phyloP scores from a whole-genome alignment of 2,888 invertebrate species.

The Drosophila mimetica region DNA sequence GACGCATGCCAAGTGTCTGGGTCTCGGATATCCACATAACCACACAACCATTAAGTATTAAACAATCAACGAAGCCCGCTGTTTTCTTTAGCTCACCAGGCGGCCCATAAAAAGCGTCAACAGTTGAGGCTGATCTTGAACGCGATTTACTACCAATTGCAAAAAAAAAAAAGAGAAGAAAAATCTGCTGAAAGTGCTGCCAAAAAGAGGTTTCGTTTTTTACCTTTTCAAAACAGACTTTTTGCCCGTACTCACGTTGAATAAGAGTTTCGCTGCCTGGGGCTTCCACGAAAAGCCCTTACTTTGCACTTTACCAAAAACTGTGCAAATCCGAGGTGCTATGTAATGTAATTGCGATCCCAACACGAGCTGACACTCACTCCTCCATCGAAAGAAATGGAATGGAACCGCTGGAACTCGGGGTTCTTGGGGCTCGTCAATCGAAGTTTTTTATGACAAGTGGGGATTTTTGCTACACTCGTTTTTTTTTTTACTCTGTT shows the following conservation, averaged over 20 bases:
- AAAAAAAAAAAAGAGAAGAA: constrained; percentile 45
- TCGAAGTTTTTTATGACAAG: constrained; percentile 39
- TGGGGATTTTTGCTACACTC: constrained; percentile 23
- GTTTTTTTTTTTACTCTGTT: neutral
- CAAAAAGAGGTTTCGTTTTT: constrained; percentile 40
- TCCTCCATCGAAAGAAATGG: constrained; percentile 24
- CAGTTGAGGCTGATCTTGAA: constrained; percentile 41
- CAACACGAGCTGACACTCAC: constrained; percentile 27
- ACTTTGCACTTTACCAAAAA: constrained; percentile 58
- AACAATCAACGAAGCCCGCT: constrained; percentile 24
- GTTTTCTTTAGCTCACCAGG: constrained; percentile 35
- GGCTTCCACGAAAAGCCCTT: constrained; percentile 53
- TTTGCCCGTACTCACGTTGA: constrained; percentile 21
- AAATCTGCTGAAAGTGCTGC: constrained; percentile 50
- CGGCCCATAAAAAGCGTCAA: constrained; percentile 34
- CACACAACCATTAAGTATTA: constrained; percentile 16
- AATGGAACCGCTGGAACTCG: constrained; percentile 3
- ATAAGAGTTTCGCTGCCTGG: constrained; percentile 8
- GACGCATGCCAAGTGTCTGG: constrained; percentile 43
- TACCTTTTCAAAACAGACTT: constrained; percentile 55
- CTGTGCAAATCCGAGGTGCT: constrained; percentile 25
- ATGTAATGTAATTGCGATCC: constrained; percentile 49
- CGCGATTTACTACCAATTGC: constrained; percentile 38
- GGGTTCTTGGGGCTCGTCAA: constrained; percentile 18
- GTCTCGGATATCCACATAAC: constrained; percentile 19